A percentile compares a stretch with the other conserved stretches of the same genome.
phyloP scores from a whole-genome alignment of 2,113 vertebrate species.

The Epinephelus moara region DNA sequence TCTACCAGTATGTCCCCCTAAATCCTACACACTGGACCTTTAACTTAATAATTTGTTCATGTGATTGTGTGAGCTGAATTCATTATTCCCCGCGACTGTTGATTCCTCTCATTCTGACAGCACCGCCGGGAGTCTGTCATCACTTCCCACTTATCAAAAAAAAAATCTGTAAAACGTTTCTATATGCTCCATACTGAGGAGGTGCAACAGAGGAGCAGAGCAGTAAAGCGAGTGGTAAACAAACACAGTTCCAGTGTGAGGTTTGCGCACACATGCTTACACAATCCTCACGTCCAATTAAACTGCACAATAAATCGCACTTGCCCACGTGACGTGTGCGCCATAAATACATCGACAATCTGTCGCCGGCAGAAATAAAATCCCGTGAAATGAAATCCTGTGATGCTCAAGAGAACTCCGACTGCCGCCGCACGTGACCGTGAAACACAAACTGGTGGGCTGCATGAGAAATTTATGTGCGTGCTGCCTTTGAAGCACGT shows the following conservation, averaged over 20 bases:
- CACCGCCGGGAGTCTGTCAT: neutral
- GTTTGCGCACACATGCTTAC: conserved; percentile 1
- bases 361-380: conserved; percentile 64
- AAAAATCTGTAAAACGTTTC: conserved; percentile 19
- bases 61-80: neutral
- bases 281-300: conserved; percentile 50
- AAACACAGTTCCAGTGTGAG: neutral
- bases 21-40: neutral
- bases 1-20: no score
- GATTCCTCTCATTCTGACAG: neutral
- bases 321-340: neutral
- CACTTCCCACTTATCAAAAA: conserved; percentile 11
- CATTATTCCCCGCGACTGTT: neutral
- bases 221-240: conserved; percentile 11
- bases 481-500: conserved; percentile 57
- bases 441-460: conserved; percentile 63
- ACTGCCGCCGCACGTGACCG: conserved; percentile 59
- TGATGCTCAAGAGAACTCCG: conserved; percentile 60
- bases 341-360: conserved; percentile 51
- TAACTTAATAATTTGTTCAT: neutral
- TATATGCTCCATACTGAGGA: neutral
- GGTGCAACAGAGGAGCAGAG: conserved; percentile 32
- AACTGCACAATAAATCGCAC: conserved; percentile 41
- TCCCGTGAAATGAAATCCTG: conserved; percentile 73
- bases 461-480: conserved; percentile 77